Percentiles rank a stretch among this genome's conserved stretches.
Evolutionary conservation across 2,113 vertebrate species (phyloP).

Genomic region (Garra rufa): DNA sequence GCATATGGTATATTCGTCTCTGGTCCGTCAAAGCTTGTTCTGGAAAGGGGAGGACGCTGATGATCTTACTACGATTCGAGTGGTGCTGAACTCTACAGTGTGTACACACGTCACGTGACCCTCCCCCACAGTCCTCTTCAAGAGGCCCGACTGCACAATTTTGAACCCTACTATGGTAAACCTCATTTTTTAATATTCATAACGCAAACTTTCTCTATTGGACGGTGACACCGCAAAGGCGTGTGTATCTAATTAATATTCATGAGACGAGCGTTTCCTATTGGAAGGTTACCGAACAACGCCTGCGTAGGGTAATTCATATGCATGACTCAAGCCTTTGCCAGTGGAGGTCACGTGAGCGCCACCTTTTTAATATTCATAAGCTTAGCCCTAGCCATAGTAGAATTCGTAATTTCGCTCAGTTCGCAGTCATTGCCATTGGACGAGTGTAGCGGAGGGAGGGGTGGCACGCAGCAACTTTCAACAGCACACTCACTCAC

Average conservation of each 20-base stretch:
- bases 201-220: not conserved
- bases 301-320: not conserved
- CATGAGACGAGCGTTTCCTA: not conserved
- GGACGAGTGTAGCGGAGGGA: conserved; percentile 47
- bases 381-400: not conserved
- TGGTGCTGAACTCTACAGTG: conserved; percentile 68
- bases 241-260: not conserved
- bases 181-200: not conserved
- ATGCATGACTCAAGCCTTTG: not conserved
- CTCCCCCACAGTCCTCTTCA: conserved; percentile 70
- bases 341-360: not conserved
- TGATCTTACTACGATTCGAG: conserved; percentile 72
- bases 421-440: conserved; percentile 71
- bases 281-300: not conserved
- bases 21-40: conserved; percentile 63
- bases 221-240: not conserved
- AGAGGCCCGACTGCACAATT: conserved; percentile 52
- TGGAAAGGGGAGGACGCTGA: conserved; percentile 68
- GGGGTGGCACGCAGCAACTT: conserved; percentile 50
- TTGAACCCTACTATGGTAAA: not conserved
- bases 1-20: conserved; percentile 60
- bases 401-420: conserved; percentile 21
- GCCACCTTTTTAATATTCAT: conserved; percentile 9
- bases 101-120: conserved; percentile 84
- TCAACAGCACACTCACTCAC: conserved; percentile 28